phyloP scores from a whole-genome alignment of 2,797 vertebrate species.

The Sternarchorhynchus goeldii region DNA sequence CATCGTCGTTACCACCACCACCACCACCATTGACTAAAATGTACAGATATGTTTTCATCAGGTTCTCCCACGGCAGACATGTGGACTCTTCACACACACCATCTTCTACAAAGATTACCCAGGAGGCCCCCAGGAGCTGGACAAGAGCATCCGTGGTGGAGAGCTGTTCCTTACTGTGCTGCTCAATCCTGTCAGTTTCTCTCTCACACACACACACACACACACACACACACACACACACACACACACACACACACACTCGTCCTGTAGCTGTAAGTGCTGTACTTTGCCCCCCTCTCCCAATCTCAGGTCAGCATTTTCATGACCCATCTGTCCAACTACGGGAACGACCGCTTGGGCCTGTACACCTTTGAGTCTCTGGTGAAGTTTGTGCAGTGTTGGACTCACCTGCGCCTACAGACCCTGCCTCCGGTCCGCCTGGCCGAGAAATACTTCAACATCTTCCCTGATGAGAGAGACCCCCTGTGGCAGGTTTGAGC shows the following conservation, averaged over 20 bases:
- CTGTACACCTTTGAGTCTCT: conserved; percentile 97
- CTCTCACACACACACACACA: not conserved
- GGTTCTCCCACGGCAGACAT: conserved; percentile 95
- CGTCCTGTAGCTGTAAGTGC: not conserved
- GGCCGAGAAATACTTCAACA: conserved; percentile 93
- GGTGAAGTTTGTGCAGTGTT: conserved; percentile 96
- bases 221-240: conserved; percentile 1
- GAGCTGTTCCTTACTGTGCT: conserved; percentile 95
- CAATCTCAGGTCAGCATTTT: conserved; percentile 91
- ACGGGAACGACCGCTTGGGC: conserved; percentile 94
- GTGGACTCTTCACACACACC: conserved; percentile 95
- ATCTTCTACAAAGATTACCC: conserved; percentile 98
- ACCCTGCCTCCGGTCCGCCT: conserved; percentile 89
- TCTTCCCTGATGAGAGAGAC: conserved; percentile 93
- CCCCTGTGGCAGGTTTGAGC: conserved; percentile 93
- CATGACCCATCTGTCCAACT: conserved; percentile 98
- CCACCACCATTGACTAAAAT: too few relatives aligned
- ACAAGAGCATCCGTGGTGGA: conserved; percentile 94
- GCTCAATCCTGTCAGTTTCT: conserved; percentile 87
- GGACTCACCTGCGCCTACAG: conserved; percentile 92
- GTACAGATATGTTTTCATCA: conserved; percentile 54
- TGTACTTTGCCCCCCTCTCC: conserved; percentile 12
- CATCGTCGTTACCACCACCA: too few relatives aligned
- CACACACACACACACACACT: not conserved
- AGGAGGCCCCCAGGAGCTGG: conserved; percentile 92